Percentiles rank a stretch among this genome's conserved stretches.
These are phyloP conservation scores for Eilema sororculum DNA, from an alignment of 2,888 invertebrate genomes.

Conservation along the genomic window DNA sequence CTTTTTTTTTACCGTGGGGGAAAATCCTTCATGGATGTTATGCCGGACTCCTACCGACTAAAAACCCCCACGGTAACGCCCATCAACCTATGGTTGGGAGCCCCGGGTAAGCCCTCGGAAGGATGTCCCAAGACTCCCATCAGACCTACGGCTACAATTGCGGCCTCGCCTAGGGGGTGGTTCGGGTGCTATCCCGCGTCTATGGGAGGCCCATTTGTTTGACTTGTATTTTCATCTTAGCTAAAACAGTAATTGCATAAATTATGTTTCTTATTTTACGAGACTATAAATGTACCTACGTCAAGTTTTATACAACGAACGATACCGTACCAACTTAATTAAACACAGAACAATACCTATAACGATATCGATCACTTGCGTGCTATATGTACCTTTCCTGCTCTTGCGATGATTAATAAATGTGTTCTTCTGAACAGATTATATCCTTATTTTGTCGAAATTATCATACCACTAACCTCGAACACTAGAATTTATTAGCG, in stretches of 20 bases:
- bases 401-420: conserved; percentile 8
- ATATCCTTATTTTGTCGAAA: conserved; percentile 13
- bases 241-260: conserved; percentile 17
- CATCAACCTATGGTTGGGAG: too few relatives aligned
- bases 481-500: conserved; percentile 19
- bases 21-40: too few relatives aligned
- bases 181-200: too few relatives aligned
- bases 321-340: conserved; percentile 26
- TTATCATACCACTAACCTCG: conserved; percentile 16
- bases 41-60: too few relatives aligned
- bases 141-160: too few relatives aligned
- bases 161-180: too few relatives aligned
- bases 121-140: too few relatives aligned
- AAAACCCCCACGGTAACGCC: too few relatives aligned
- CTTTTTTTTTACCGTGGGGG: conserved; percentile 34
- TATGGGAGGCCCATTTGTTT: conserved; percentile 24
- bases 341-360: conserved; percentile 25
- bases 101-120: too few relatives aligned
- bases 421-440: not conserved
- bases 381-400: conserved; percentile 20
- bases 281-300: conserved; percentile 16
- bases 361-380: conserved; percentile 12
- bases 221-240: conserved; percentile 32
- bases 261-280: conserved; percentile 18
- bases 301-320: conserved; percentile 15